Conservation (phyloP, 2,888 invertebrate species). For the Drosophila paramelanica region DNA sequence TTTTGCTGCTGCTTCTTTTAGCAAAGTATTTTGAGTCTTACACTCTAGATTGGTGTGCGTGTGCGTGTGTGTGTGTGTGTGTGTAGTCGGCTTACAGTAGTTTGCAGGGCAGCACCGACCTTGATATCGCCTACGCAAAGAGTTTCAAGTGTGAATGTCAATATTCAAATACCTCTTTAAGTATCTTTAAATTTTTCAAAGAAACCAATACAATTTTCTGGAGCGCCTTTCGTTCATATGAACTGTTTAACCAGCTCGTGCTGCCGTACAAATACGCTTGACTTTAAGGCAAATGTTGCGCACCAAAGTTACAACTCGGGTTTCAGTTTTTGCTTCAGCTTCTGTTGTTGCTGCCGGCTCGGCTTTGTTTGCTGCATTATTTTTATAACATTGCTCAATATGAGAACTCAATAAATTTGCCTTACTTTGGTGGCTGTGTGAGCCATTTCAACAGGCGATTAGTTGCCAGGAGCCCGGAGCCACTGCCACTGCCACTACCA, state of each 20-base stretch:
- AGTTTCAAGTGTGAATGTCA: too few species aligned
- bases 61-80: slow-evolving; percentile 9
- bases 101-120: slow-evolving; percentile 28
- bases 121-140: slow-evolving; percentile 26
- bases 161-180: not conserved
- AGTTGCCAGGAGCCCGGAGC: slow-evolving; percentile 62
- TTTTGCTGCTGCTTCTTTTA: slow-evolving; percentile 62
- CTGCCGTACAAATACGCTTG: not conserved
- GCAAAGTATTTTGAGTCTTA: slow-evolving; percentile 47
- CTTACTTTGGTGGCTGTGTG: slow-evolving; percentile 56
- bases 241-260: not conserved
- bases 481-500: not conserved
- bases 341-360: slow-evolving; percentile 11
- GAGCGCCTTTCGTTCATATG: not conserved
- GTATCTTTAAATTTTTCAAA: too few species aligned
- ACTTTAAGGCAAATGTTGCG: slow-evolving; percentile 1
- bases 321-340: not conserved
- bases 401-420: slow-evolving; percentile 79
- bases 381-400: slow-evolving; percentile 77
- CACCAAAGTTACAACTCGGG: not conserved
- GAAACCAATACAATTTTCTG: too few species aligned
- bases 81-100: slow-evolving; percentile 7
- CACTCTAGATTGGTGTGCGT: not conserved
- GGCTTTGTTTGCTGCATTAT: slow-evolving; percentile 62
- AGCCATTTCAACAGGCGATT: slow-evolving; percentile 76